These are phyloP conservation scores for Phylloscopus trochiloides DNA, from an alignment of 2,113 vertebrate genomes.

Conservation along the genomic window DNA sequence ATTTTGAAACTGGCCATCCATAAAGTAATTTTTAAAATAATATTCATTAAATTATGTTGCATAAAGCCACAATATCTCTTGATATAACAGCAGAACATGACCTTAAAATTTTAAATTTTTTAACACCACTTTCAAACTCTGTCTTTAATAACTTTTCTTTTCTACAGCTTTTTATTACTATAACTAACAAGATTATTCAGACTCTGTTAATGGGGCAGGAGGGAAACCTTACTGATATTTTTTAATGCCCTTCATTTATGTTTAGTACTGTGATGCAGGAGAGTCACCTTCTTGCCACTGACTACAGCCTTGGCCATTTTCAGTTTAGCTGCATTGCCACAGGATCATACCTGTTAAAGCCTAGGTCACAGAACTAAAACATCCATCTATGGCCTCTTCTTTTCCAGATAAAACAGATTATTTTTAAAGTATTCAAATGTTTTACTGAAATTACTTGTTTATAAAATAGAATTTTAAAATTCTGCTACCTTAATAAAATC, in stretches of 20 bases:
- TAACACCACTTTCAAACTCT: background rate
- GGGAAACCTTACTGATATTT: fast-evolving
- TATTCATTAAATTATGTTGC: background rate
- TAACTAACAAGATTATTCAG: background rate
- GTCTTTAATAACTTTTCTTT: background rate
- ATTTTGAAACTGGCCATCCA: background rate
- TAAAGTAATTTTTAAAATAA: background rate
- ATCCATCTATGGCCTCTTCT: background rate
- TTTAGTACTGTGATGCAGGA: background rate
- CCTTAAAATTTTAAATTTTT: slow-evolving; percentile 19
- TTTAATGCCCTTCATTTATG: background rate
- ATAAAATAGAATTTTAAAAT: background rate
- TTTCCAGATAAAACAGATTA: background rate
- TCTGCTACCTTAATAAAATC: background rate
- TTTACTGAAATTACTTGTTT: background rate
- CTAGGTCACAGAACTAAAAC: background rate
- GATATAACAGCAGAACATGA: background rate
- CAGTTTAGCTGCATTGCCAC: background rate
- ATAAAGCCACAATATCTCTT: background rate
- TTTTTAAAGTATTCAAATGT: background rate
- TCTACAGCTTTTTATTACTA: background rate
- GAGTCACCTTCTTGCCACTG: background rate
- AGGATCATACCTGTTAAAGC: background rate
- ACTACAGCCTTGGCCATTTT: background rate
- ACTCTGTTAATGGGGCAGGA: background rate